Base-by-base conservation (phyloP, 2,888 invertebrate species). In the Sinohyriopsis cumingii region DNA sequence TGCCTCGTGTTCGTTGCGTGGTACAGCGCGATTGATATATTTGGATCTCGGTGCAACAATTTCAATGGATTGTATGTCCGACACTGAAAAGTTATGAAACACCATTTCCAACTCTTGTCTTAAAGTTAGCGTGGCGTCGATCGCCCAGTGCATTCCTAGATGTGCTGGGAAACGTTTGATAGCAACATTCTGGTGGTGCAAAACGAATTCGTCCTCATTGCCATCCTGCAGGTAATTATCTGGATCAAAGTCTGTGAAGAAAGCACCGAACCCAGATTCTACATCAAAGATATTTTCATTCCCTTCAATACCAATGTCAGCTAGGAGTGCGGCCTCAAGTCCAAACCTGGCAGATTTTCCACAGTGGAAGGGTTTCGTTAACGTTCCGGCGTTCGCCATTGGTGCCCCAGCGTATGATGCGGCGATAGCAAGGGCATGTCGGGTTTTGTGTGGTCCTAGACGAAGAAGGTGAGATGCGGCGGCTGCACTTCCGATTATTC, bases 101-200 rank as follows among this genome's bases (percentile, higher is more conserved):
- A 56, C 9, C 22, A 59, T 56, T 22, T 19, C n/a, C 7, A 70
- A 60, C 60, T 67, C 62, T 63, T 63, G 53, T 45, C 20, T 61
- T 15, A 45, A 54, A 22, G 74, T 72, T 65, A 81, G 33, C 12
- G 82, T 75, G 18, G 84, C 83, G 59, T 84, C 84, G 9, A 84
- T 84, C 18, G 82, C 82, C 84, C 83, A 83, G 64, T 85, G 83
- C 83, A 83, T 84, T n/a, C 81, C 84, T n/a, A 84, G 81, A 70
- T 89, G 89, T 78, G 83, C 82, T 0, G 84, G 84, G 71, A 76
- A 84, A 12, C 78, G 61, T 62, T 80, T 79, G 20, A 80, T 73
- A 12, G 78, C 76, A 12, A 79, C 69, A 55, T 82, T 83, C 68
- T 82, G 82, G 60, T 82, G 76, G 7, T 82, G 77, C 57, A 83